Evolutionary conservation across 2,888 invertebrate species (phyloP).

Genomic region (Ophion costatus): DNA sequence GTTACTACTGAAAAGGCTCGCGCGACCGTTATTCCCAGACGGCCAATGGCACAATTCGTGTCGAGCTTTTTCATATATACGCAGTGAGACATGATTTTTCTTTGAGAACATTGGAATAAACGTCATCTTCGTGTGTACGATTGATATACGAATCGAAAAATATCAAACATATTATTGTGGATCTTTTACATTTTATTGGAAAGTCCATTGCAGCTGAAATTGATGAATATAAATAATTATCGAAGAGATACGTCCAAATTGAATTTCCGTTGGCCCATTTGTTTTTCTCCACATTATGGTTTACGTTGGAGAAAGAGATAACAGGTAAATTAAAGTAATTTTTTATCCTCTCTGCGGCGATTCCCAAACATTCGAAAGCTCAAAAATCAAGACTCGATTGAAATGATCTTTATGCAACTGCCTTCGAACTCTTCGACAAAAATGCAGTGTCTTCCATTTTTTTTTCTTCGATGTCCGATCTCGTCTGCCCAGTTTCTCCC

Average conservation of each 20-base stretch:
- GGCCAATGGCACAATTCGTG: background rate
- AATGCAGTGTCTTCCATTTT: background rate
- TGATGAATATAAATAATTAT: too few species aligned
- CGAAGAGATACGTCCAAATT: too few species aligned
- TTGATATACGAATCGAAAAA: too few species aligned
- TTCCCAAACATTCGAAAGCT: background rate
- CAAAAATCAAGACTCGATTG: background rate
- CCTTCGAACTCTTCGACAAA: background rate
- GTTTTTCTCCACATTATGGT: background rate
- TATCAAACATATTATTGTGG: too few species aligned
- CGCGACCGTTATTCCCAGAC: background rate
- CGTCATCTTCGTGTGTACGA: too few species aligned
- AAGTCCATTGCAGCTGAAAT: too few species aligned
- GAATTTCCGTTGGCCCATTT: too few species aligned
- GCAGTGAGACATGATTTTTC: too few species aligned
- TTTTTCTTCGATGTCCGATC: slow-evolving; percentile 15
- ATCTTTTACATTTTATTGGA: too few species aligned
- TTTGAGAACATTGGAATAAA: too few species aligned
- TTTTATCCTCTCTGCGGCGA: background rate
- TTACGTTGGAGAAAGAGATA: background rate
- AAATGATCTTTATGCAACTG: background rate
- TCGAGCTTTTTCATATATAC: background rate
- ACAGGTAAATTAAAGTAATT: background rate
- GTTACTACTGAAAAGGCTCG: slow-evolving; percentile 36
- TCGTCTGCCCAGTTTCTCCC: slow-evolving; percentile 2